Base-by-base conservation (phyloP, 2,797 vertebrate genomes). In the Hydrolagus colliei region DNA sequence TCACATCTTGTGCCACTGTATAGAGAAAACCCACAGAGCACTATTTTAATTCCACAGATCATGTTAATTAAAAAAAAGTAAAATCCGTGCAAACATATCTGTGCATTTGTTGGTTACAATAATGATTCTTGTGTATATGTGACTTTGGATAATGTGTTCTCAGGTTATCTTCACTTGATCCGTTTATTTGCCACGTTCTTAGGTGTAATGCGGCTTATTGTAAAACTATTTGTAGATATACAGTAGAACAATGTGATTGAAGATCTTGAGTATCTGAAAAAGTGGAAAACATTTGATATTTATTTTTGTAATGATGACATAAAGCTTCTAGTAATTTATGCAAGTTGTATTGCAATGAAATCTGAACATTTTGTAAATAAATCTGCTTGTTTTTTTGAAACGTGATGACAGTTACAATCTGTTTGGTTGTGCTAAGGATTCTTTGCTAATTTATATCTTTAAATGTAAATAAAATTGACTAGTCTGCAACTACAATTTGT, bases 341-440 rank as follows among this genome's bases (percentile, higher is more conserved):
- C 97, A 99, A 99, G 98, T 99, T 99, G 96, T 99, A 99, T 98
- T 99, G 98, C 98, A 99, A 96, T 91, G 95, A 91, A 95, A 96
- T 95, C 92, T 93, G 93, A 93, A 95, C 94, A 92, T 94, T 97
- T 96, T 98, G 96, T 98, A 97, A 96, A 98, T 98, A 97, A 94
- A 96, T 92, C 96, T 95, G 95, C 94, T 94, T 95, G 94, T 93
- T 96, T 98, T 98, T 98, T 98, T 97, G 94, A 96, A 93, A 95
- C 90, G 88, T 91, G 89, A 95, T 95, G 94, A 95, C 94, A 94
- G 94, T 95, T 94, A 94, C 94, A 95, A 96, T 96, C 95, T 92
- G 92, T 91, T 92, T 90, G 92, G 93, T 98, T 98, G 96, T 96
- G 96, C 96, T 90, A 90, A 94, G 92, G 95, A 95, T 95, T 97